Evolutionary conservation across 2,888 invertebrate genomes (phyloP).

Genomic region (Synergus itoensis): DNA sequence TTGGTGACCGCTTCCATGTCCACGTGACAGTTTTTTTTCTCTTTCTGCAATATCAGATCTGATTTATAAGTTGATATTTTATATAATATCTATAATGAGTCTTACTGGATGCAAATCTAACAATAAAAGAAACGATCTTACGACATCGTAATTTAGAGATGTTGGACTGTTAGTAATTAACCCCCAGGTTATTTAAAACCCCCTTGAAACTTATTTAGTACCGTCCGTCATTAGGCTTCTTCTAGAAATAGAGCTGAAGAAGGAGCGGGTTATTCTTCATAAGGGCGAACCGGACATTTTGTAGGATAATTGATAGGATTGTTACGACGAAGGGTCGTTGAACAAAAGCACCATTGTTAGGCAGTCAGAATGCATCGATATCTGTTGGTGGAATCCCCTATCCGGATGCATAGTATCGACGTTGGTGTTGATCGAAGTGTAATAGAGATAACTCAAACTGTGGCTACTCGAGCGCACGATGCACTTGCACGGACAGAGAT

Average conservation of each 20-base stretch:
- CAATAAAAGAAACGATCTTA: neutral
- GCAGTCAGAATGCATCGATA: conserved; percentile 55
- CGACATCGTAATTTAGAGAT: neutral
- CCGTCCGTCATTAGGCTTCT: neutral
- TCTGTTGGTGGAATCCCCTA: conserved; percentile 53
- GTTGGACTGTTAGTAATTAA: neutral
- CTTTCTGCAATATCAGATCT: conserved; percentile 9
- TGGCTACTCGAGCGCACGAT: conserved; percentile 69
- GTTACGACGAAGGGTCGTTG: conserved; percentile 47
- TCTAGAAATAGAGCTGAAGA: neutral
- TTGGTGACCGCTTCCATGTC: conserved; percentile 52
- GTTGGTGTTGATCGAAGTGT: conserved; percentile 76
- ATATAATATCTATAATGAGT: neutral
- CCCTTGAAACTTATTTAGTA: too few relatives aligned
- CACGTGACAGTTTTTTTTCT: conserved; percentile 29
- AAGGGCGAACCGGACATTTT: conserved; percentile 44
- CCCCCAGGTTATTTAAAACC: neutral
- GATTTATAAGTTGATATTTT: neutral
- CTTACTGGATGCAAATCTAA: neutral
- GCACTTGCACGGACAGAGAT: conserved; percentile 70
- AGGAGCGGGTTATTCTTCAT: conserved; percentile 30
- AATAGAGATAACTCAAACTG: conserved; percentile 74
- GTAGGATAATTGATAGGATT: conserved; percentile 51
- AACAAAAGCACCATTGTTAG: conserved; percentile 56
- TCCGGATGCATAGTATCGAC: conserved; percentile 64